Evolutionary conservation across 2,888 invertebrate genomes (phyloP).

Genomic region (Liodrosophila aerea): DNA sequence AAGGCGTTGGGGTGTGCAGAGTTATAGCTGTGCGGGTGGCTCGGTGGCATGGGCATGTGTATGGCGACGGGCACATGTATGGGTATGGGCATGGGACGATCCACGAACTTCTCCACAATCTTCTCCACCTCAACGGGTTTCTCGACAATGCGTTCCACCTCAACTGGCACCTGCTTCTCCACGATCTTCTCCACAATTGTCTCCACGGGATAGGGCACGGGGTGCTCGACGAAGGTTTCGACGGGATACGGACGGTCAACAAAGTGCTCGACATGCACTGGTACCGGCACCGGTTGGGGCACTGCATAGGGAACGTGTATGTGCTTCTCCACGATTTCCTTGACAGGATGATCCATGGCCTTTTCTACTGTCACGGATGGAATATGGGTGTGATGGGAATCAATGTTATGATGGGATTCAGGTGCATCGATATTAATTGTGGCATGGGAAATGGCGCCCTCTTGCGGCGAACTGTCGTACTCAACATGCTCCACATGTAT

Average conservation of each 20-base stretch:
- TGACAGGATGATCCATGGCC: conserved; percentile 83
- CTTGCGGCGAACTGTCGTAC: conserved; percentile 56
- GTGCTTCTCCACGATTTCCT: conserved; percentile 83
- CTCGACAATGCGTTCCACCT: conserved; percentile 84
- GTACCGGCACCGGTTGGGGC: conserved; percentile 84
- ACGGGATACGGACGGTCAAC: conserved; percentile 83
- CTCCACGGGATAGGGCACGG: conserved; percentile 82
- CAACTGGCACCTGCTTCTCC: conserved; percentile 83
- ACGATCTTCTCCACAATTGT: conserved; percentile 84
- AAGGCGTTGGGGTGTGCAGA: conserved; percentile 62
- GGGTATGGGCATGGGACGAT: conserved; percentile 81
- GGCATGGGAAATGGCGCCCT: conserved; percentile 42
- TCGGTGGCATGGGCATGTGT: conserved; percentile 83
- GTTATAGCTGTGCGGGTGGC: conserved; percentile 37
- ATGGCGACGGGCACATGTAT: conserved; percentile 84
- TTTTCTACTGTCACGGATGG: conserved; percentile 79
- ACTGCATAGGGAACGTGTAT: conserved; percentile 82
- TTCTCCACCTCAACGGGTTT: conserved; percentile 84
- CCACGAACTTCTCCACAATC: conserved; percentile 79
- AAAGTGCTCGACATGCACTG: conserved; percentile 83
- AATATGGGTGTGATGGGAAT: no score
- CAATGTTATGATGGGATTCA: conserved; percentile 1
- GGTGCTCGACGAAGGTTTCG: conserved; percentile 83
- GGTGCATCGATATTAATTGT: conserved; percentile 30
- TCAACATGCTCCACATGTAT: conserved; percentile 69